Evolutionary conservation across 2,797 vertebrate species (phyloP).

Genomic region (Spheniscus humboldti): DNA sequence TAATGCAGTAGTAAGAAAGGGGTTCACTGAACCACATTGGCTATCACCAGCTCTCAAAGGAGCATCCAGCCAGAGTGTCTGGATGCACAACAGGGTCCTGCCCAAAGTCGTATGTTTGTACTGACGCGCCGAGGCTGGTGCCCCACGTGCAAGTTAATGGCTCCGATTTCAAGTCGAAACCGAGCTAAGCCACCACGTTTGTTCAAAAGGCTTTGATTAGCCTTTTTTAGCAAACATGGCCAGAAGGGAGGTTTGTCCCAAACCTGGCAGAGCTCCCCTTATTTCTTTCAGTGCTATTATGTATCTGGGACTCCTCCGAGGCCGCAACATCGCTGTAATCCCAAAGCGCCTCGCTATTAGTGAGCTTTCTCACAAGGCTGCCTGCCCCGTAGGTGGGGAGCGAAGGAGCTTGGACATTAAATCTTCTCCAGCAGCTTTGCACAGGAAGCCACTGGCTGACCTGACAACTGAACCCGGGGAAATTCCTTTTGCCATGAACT

Average conservation of each 20-base stretch:
- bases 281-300: not conserved
- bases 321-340: not conserved
- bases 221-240: not conserved
- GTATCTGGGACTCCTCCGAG: not conserved
- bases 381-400: not conserved
- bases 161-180: not conserved
- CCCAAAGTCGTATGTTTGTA: fast-evolving
- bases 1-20: not conserved
- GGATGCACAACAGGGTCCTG: not conserved
- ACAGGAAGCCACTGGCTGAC: not conserved
- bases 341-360: fast-evolving
- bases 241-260: not conserved
- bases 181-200: not conserved
- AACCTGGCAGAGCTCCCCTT: not conserved
- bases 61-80: not conserved
- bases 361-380: not conserved
- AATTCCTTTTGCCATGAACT: not conserved
- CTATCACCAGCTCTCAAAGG: not conserved
- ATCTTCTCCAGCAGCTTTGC: not conserved
- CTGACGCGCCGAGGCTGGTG: not conserved
- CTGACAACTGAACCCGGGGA: not conserved
- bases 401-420: not conserved
- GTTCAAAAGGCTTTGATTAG: not conserved
- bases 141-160: not conserved
- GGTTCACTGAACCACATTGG: fast-evolving